Base-by-base conservation (phyloP, 2,113 vertebrate species). In the Poecilia latipinna region DNA sequence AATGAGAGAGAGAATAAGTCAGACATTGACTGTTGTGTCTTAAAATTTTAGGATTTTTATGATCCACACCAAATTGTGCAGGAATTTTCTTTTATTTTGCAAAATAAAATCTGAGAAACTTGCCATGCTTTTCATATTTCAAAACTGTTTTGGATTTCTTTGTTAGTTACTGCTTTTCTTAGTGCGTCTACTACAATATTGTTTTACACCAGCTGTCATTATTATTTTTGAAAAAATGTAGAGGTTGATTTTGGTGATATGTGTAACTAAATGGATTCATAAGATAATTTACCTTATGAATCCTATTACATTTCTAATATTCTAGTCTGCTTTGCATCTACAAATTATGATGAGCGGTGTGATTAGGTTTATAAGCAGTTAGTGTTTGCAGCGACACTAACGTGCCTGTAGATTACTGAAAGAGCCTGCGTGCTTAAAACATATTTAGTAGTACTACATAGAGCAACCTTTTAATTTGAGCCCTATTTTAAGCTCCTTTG, bases 401-500 rank as follows among this genome's bases (percentile, higher is more conserved):
- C 8, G 24, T 57, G 70, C 8, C 39, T n/a, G 12, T n/a, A 35
- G 37, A 78, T 72, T 68, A 31, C 4, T 70, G 33, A 22, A 63
- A 69, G 22, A 29, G 10, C 71, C 31, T 33, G 12, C 35, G 35
- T 31, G 42, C 33, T 64, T n/a, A 11, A 5, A 32, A 24, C 26
- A 42, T 31, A 48, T 33, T 72, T 33, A 8, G 5, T 57, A 37
- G 61, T 44, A 32, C 65, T 17, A 72, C 22, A 68, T 39, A 37
- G 15, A 44, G 33, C n/a, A 8, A 54, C 68, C 33, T 76, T 75
- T 51, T 51, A 6, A 22, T 51, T 51, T 17, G 19, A 54, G 51
- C 22, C 51, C 1, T 12, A 68, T 81, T 79, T 75, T 68, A 70
- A 79, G 29, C 48, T 19, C 19, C 65, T 68, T 82, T 80, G 66